phyloP scores from a whole-genome alignment of 2,797 vertebrate genomes.

The Falco berigora region DNA sequence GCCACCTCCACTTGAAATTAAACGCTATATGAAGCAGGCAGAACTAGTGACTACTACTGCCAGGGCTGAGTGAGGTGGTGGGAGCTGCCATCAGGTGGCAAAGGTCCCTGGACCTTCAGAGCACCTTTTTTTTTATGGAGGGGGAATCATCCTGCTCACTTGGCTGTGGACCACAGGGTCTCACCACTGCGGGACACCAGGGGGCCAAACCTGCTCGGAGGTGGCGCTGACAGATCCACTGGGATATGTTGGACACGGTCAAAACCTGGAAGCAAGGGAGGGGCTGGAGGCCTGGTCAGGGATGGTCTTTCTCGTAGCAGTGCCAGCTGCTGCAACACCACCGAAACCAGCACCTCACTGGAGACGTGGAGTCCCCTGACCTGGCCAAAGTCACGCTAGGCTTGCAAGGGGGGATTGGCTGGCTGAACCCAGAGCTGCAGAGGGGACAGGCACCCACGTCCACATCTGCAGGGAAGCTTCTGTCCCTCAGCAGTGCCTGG shows the following conservation, averaged over 20 bases:
- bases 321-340: background rate
- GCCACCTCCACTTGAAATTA: background rate
- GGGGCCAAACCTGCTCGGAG: background rate
- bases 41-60: background rate
- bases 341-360: background rate
- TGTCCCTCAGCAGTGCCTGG: background rate
- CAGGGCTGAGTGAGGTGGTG: background rate
- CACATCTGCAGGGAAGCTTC: background rate
- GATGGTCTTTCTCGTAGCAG: background rate
- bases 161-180: background rate
- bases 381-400: fast-evolving
- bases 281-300: background rate
- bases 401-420: background rate
- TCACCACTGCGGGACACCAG: fast-evolving
- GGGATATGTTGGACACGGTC: background rate
- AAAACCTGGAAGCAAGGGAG: background rate
- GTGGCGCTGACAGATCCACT: background rate
- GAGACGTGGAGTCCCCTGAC: background rate
- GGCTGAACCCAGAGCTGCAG: background rate
- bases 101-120: background rate
- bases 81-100: background rate
- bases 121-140: background rate
- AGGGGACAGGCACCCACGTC: background rate
- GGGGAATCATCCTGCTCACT: background rate
- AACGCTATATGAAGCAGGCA: background rate